Evolutionary conservation across 2,797 vertebrate species (phyloP), one percentile per base, ranked within the genome.

Genomic region (Pipistrellus pygmaeus): DNA sequence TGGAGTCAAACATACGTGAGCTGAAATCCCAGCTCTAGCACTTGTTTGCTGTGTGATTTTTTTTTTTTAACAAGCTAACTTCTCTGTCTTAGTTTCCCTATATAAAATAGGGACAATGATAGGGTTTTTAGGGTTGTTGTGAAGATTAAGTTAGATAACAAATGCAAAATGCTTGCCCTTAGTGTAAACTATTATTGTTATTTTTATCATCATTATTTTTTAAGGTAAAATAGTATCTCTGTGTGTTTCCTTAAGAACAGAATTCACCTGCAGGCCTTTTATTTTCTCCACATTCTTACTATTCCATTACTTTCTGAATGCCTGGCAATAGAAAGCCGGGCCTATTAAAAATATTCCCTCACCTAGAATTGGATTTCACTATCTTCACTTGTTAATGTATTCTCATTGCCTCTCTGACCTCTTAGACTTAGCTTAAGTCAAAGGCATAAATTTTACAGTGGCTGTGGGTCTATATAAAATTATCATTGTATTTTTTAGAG

Each of bases 381-480:
- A 21, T 68, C 53, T 85, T 68, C 66, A 66, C 66, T 90, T 55
- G 48, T 94, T 76, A 82, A 91, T 87, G 17, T 51, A 55, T 66
- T 81, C 60, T 86, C 38, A 81, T 20, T 75, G 20, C n/a, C 41
- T 75, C 15, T 69, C 21, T 91, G 41, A 82, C 27, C 51, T 87
- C 64, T 94, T 82, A 30, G 51, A 82, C 41, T 76, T 68, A 75
- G 68, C 15, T 60, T 76, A 66, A 80, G 8, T 75, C 41, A 20
- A 90, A 90, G 23, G 25, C n/a, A 38, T 91, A 82, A 76, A 82
- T 81, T 86, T 66, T 69, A 69, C 15, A 87, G 88, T 87, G 69
- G 23, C 13, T 69, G 3, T 21, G 41, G 8, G 15, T 87, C 68
- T 86, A 57, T 69, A 57, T 76, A 68, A 82, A n/a, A 82, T 68